Conservation (phyloP, 2,113 vertebrate species). For the Ondatra zibethicus region DNA sequence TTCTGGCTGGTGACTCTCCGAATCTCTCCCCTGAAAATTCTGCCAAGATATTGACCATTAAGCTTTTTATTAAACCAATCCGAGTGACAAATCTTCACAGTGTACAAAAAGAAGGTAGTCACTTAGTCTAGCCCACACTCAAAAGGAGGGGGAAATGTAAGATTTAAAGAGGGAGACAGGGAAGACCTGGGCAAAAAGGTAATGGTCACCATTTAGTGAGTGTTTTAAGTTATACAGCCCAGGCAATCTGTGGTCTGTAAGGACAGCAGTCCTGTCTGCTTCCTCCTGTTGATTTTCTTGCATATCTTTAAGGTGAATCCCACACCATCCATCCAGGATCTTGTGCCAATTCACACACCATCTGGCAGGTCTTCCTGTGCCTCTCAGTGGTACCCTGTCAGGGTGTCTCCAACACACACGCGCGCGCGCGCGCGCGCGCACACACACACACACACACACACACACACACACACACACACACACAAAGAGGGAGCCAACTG, state of each 20-base stretch:
- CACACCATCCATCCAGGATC: not conserved
- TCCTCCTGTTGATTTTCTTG: not conserved
- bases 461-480: not conserved
- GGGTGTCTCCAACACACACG: not conserved
- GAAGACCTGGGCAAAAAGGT: not conserved
- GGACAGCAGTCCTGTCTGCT: not conserved
- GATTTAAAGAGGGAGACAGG: conserved; percentile 6
- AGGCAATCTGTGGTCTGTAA: not conserved
- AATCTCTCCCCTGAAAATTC: not conserved
- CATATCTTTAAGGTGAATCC: conserved; percentile 15
- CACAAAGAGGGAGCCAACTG: not conserved
- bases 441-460: not conserved
- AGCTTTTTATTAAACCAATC: not conserved
- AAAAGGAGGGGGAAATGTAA: not conserved
- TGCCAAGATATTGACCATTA: not conserved
- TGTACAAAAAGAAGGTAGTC: not conserved
- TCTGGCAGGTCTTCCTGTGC: not conserved
- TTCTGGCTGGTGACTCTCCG: not conserved
- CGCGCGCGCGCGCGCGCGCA: too few species aligned
- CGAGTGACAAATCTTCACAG: not conserved
- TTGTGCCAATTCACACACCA: not conserved
- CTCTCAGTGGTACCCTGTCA: not conserved
- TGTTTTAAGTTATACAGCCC: not conserved
- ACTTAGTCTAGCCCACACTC: not conserved
- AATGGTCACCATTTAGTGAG: not conserved